Conservation (phyloP, 2,888 invertebrate genomes). For the Drosophila buzzatii region DNA sequence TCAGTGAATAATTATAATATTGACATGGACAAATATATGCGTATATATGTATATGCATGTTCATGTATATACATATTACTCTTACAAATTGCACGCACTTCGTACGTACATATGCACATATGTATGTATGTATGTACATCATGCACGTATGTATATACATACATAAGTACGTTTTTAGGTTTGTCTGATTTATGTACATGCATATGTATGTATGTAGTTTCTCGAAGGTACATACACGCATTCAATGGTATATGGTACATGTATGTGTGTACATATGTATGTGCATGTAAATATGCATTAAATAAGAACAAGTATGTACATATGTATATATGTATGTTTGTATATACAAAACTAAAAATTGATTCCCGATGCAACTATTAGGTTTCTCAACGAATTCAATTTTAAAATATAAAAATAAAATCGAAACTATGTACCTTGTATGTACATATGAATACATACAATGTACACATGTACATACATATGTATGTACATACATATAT, state of each 20-base stretch:
- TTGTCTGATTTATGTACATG: too few species aligned
- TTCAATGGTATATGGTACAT: not conserved
- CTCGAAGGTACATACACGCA: not conserved
- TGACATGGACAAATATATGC: not conserved
- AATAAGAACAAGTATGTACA: too few species aligned
- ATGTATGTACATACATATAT: not conserved
- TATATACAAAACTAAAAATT: not conserved
- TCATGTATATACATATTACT: not conserved
- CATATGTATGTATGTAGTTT: not conserved
- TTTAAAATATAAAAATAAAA: not conserved
- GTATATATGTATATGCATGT: not conserved
- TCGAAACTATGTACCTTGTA: not conserved
- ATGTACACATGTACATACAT: not conserved
- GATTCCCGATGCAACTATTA: not conserved
- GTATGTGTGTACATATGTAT: too few species aligned
- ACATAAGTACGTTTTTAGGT: too few species aligned
- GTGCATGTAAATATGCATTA: not conserved
- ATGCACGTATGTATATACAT: not conserved
- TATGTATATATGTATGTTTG: not conserved
- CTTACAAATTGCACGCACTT: too few species aligned
- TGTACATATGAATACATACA: too few species aligned
- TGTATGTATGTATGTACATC: not conserved
- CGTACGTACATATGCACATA: not conserved
- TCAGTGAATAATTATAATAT: not conserved
- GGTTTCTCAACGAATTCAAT: not conserved